These are phyloP conservation scores for Perizoma affinitatum DNA, from an alignment of 2,888 invertebrate species.

Conservation along the genomic window DNA sequence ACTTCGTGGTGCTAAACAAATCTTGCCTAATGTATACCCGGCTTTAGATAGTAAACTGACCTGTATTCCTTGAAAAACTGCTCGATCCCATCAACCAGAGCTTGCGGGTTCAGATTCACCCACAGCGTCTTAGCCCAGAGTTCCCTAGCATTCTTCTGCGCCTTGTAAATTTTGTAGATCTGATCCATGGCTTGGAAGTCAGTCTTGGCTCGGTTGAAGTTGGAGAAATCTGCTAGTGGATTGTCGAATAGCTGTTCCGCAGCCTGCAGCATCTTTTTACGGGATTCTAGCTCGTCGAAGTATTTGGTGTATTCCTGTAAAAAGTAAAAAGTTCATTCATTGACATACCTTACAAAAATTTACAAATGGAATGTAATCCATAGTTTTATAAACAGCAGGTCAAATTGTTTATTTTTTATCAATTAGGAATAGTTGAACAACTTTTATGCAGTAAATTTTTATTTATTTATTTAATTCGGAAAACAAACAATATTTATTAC, in stretches of 20 bases:
- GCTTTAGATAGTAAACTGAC: constrained; percentile 41
- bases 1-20: too few relatives aligned
- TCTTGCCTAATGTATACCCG: too few relatives aligned
- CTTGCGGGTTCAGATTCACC: constrained; percentile 93
- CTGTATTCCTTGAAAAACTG: constrained; percentile 90
- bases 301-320: constrained; percentile 85
- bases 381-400: too few relatives aligned
- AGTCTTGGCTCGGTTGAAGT: constrained; percentile 85
- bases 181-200: constrained; percentile 88
- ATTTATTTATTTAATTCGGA: too few relatives aligned
- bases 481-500: too few relatives aligned
- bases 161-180: constrained; percentile 90
- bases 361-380: too few relatives aligned
- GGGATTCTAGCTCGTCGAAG: constrained; percentile 87
- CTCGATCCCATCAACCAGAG: constrained; percentile 94
- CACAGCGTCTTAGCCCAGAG: constrained; percentile 94
- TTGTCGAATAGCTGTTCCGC: constrained; percentile 95
- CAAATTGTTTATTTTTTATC: too few relatives aligned
- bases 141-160: constrained; percentile 90
- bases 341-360: too few relatives aligned
- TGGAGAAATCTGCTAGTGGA: constrained; percentile 92
- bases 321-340: too few relatives aligned
- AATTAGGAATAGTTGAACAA: too few relatives aligned
- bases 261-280: constrained; percentile 80
- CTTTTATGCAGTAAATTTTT: too few relatives aligned